phyloP scores from a whole-genome alignment of 1,140 invertebrate species.

The Meteorus sp. region DNA sequence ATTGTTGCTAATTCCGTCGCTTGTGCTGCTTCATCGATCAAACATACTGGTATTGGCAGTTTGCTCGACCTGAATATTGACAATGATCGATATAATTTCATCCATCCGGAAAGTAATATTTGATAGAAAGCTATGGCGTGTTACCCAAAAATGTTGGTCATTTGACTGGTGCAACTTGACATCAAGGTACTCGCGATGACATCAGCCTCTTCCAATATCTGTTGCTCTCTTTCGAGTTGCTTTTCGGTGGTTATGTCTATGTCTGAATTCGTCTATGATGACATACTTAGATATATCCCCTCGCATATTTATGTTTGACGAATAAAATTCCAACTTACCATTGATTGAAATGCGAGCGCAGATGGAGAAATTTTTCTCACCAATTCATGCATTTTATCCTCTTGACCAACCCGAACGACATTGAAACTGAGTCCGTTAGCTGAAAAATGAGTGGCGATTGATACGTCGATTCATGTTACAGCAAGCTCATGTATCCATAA shows the following conservation, averaged over 20 bases:
- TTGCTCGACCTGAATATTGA: neutral
- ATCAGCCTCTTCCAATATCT: slow-evolving; percentile 60
- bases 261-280: no score
- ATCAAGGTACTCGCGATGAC: slow-evolving; percentile 69
- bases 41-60: slow-evolving; percentile 73
- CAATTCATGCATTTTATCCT: slow-evolving; percentile 58
- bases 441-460: no score
- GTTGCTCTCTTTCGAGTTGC: no score
- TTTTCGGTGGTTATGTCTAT: no score
- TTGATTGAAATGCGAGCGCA: slow-evolving; percentile 45
- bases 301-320: no score
- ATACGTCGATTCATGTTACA: neutral
- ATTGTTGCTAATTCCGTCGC: slow-evolving; percentile 82
- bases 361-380: slow-evolving; percentile 58
- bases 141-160: slow-evolving; percentile 41
- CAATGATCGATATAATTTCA: neutral
- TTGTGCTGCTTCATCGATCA: slow-evolving; percentile 91
- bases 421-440: slow-evolving; percentile 44
- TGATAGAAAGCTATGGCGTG: neutral
- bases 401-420: slow-evolving; percentile 64
- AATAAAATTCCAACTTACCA: slow-evolving; percentile 4
- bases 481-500: neutral
- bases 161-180: slow-evolving; percentile 60
- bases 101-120: neutral
- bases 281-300: no score